phyloP scores from a whole-genome alignment of 2,113 vertebrate species.

The Apteryx owenii region DNA sequence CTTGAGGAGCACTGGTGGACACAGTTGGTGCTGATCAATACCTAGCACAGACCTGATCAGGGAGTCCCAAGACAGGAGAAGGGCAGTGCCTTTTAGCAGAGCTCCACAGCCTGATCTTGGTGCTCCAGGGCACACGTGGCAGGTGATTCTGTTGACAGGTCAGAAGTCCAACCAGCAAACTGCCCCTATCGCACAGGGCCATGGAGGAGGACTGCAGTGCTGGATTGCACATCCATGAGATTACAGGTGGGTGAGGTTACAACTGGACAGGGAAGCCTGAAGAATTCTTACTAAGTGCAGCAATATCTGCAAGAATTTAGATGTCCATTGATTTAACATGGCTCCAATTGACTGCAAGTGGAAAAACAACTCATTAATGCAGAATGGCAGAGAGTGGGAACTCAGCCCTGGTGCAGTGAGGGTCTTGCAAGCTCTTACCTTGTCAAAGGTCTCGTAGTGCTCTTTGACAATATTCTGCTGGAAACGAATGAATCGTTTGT shows the following conservation, averaged over 20 bases:
- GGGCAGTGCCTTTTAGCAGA: no score
- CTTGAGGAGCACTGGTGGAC: no score
- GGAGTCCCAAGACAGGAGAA: no score
- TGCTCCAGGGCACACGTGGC: neutral
- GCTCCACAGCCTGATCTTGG: neutral
- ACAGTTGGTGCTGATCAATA: no score
- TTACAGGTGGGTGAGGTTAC: neutral
- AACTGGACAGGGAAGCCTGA: neutral
- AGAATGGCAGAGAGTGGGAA: neutral
- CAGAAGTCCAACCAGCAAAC: neutral
- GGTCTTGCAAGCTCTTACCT: conserved; percentile 75
- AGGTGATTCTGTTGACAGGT: neutral
- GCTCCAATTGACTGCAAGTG: neutral
- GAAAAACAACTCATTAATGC: fast-evolving
- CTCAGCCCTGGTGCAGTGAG: neutral
- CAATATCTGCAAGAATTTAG: neutral
- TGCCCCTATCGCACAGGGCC: neutral
- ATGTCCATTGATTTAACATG: neutral
- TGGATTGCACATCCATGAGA: neutral
- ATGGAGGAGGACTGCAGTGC: neutral
- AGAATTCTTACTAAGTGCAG: neutral
- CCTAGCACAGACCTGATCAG: no score
- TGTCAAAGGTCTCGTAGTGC: conserved; percentile 82
- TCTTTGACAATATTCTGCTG: conserved; percentile 80
- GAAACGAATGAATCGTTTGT: conserved; percentile 74